Conservation (phyloP, 2,888 invertebrate species). For the Cetonia aurata region DNA sequence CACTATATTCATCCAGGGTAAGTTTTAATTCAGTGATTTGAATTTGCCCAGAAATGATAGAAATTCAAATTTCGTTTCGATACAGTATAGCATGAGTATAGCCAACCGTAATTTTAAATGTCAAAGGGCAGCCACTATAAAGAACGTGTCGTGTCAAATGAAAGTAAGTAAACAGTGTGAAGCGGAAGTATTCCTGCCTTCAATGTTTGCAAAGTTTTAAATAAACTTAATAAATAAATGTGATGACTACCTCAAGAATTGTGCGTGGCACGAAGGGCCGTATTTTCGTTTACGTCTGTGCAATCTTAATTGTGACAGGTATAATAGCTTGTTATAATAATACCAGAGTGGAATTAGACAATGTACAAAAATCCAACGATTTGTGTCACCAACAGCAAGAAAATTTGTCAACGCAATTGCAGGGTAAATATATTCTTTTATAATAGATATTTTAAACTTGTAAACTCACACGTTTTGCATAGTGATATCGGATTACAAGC, state of each 20-base stretch:
- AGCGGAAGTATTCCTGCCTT: conserved; percentile 45
- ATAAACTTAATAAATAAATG: conserved; percentile 53
- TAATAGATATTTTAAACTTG: neutral
- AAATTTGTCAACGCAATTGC: conserved; percentile 70
- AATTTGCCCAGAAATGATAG: no score
- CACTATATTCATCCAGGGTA: no score
- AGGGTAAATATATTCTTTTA: conserved; percentile 65
- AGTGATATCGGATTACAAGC: conserved; percentile 73
- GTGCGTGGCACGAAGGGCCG: conserved; percentile 72
- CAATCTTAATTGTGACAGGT: conserved; percentile 68
- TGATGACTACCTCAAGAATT: conserved; percentile 70
- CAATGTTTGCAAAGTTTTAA: conserved; percentile 51
- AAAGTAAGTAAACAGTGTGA: conserved; percentile 32
- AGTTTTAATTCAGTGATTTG: no score
- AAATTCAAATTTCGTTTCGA: no score
- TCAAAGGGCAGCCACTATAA: neutral
- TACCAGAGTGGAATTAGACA: conserved; percentile 71
- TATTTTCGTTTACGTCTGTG: conserved; percentile 69
- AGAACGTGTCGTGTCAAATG: conserved; percentile 5
- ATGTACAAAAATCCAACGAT: conserved; percentile 68
- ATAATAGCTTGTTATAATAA: conserved; percentile 73
- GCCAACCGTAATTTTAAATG: neutral
- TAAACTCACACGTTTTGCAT: conserved; percentile 47
- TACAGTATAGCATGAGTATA: neutral
- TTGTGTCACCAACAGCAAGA: conserved; percentile 73